These are phyloP conservation scores for Ammodytes dubius DNA, from an alignment of 2,113 vertebrate genomes.

Conservation along the genomic window DNA sequence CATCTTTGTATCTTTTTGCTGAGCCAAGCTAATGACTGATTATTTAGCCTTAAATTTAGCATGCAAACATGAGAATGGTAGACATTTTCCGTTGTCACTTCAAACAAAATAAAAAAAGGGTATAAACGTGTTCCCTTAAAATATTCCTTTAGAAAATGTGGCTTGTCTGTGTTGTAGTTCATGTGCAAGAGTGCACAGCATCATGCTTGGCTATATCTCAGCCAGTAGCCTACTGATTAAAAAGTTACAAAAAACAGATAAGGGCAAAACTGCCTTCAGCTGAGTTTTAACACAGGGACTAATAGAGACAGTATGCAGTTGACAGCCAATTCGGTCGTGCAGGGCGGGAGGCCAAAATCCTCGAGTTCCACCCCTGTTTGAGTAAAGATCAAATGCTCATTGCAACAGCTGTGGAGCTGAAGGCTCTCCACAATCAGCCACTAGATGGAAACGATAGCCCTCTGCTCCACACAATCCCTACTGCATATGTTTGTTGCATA, in stretches of 20 bases:
- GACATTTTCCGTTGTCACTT: neutral
- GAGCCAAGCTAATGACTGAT: neutral
- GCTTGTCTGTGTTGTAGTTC: neutral
- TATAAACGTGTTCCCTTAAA: neutral
- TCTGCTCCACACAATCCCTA: conserved; percentile 41
- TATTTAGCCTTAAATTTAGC: neutral
- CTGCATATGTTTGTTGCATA: conserved; percentile 29
- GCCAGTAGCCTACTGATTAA: conserved; percentile 15
- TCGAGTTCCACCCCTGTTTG: conserved; percentile 75
- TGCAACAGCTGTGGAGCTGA: conserved; percentile 72
- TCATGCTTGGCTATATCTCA: neutral
- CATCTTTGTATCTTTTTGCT: neutral
- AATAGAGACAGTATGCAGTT: conserved; percentile 76
- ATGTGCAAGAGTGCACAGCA: neutral
- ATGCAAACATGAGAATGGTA: neutral
- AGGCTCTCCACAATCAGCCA: conserved; percentile 74
- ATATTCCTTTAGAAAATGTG: neutral
- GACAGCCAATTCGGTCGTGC: conserved; percentile 74
- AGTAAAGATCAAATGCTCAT: conserved; percentile 75
- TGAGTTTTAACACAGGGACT: conserved; percentile 58
- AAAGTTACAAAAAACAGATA: conserved; percentile 30
- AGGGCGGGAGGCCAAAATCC: conserved; percentile 78
- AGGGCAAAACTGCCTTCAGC: conserved; percentile 43
- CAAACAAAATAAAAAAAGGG: neutral
- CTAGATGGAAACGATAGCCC: conserved; percentile 86